Evolutionary conservation across 2,113 vertebrate species (phyloP), one percentile per base, ranked within the genome.

Genomic region (Aphyosemion australe): DNA sequence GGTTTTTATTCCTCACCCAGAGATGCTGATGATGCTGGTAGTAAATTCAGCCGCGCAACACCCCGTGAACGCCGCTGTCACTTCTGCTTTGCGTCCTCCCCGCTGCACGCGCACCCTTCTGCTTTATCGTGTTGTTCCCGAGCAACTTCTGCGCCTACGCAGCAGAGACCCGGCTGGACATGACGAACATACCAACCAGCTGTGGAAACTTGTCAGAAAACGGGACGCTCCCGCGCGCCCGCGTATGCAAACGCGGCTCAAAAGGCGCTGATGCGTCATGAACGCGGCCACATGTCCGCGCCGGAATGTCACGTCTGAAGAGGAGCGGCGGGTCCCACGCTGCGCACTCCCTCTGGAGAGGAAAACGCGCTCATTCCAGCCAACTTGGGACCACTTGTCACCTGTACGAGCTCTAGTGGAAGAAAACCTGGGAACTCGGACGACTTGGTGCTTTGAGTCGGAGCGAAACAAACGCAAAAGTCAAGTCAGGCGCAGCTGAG

Each of bases 371-470:
- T 67, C 66, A 12, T 21, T 26, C 26, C 26, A 26, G 53, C 3
- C 69, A 73, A 80, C 67, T 83, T 81, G 19, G 75, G 21, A 59
- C 8, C 75, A 58, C 45, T 74, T 61, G 76, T 84, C 87, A 82
- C 83, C 74, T 84, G 84, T 81, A 19, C 49, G 79, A 83, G 65
- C 82, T 71, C 49, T 12, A 18, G n/a, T 13, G 53, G 21, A 63
- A 34, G 61, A 67, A 39, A 51, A 61, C 49, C 37, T 64, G 65
- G 57, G 34, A 53, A 60, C 48, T n/a, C 59, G 37, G 73, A 43
- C 31, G 52, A 31, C 20, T 48, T 15, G 46, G 26, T 34, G 20
- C 32, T 4, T 21, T 39, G 42, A 48, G 47, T 48, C 1, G 3
- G 12, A 53, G 56, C 14, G 48, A 41, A 68, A 34, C 72, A 15